These are phyloP conservation scores for Laterallus jamaicensis DNA, from an alignment of 2,113 vertebrate genomes.

Conservation along the genomic window DNA sequence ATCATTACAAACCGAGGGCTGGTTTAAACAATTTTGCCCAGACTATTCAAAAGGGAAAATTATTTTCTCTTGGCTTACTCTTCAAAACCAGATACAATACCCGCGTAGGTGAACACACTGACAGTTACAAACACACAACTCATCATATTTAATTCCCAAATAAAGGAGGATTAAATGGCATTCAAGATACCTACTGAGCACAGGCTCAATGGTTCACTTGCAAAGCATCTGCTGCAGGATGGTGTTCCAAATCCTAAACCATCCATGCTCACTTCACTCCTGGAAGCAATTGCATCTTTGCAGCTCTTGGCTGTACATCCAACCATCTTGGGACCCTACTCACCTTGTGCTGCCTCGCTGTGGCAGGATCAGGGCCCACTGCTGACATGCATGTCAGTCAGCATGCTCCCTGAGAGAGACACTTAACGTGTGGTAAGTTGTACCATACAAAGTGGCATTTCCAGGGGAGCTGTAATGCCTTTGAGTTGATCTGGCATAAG, in stretches of 20 bases:
- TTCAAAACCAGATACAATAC: neutral
- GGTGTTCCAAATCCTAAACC: neutral
- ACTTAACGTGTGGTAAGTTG: fast-evolving
- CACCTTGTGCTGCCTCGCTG: neutral
- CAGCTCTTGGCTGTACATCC: neutral
- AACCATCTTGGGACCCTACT: neutral
- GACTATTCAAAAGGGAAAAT: neutral
- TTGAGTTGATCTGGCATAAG: neutral
- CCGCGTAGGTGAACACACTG: neutral
- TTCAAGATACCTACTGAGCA: neutral
- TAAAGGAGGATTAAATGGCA: neutral
- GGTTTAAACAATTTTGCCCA: neutral
- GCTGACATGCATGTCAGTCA: neutral
- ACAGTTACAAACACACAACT: neutral
- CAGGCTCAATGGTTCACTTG: neutral
- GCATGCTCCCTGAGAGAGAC: fast-evolving
- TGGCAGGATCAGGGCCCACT: neutral
- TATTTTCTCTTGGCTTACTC: neutral
- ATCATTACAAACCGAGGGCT: conserved; percentile 18
- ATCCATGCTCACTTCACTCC: neutral
- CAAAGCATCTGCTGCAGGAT: neutral
- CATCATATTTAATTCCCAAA: neutral
- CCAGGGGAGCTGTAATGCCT: neutral
- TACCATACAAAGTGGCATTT: neutral
- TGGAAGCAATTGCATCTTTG: neutral